Evolutionary conservation across 2,888 invertebrate species (phyloP).

Genomic region (Athripsodes cinereus): DNA sequence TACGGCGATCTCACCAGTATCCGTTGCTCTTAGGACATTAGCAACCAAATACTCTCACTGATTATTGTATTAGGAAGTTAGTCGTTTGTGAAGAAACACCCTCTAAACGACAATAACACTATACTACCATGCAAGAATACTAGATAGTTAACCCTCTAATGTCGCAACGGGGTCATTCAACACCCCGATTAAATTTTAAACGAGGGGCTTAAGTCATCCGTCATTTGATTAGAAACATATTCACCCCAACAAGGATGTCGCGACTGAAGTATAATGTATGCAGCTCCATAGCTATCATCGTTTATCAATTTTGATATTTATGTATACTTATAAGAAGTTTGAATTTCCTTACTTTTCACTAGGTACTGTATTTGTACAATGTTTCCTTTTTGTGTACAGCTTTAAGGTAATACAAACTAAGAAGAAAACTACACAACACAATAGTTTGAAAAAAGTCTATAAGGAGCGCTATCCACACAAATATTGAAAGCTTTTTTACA

Average conservation of each 20-base stretch:
- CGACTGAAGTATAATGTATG: neutral
- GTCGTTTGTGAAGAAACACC: neutral
- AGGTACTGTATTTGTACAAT: too few relatives aligned
- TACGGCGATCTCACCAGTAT: slow-evolving; percentile 1
- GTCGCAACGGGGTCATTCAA: slow-evolving; percentile 4
- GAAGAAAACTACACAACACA: too few relatives aligned
- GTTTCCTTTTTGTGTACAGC: too few relatives aligned
- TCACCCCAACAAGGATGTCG: neutral
- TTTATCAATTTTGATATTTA: neutral
- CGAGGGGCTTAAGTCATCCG: neutral
- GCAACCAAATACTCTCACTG: neutral
- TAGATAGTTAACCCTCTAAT: neutral
- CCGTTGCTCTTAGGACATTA: slow-evolving; percentile 1
- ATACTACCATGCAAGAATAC: too few relatives aligned
- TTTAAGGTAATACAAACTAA: too few relatives aligned
- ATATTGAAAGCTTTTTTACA: too few relatives aligned
- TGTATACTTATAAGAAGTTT: neutral
- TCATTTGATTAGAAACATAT: slow-evolving; percentile 4
- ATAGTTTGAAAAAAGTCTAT: too few relatives aligned
- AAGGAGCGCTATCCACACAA: too few relatives aligned
- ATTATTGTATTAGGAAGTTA: slow-evolving; percentile 2
- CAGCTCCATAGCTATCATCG: neutral
- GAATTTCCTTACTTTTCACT: too few relatives aligned
- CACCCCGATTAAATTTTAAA: slow-evolving; percentile 2
- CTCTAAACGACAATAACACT: neutral